Evolutionary conservation across 1,140 invertebrate species (phyloP).

Genomic region (Papilio polyxenes): DNA sequence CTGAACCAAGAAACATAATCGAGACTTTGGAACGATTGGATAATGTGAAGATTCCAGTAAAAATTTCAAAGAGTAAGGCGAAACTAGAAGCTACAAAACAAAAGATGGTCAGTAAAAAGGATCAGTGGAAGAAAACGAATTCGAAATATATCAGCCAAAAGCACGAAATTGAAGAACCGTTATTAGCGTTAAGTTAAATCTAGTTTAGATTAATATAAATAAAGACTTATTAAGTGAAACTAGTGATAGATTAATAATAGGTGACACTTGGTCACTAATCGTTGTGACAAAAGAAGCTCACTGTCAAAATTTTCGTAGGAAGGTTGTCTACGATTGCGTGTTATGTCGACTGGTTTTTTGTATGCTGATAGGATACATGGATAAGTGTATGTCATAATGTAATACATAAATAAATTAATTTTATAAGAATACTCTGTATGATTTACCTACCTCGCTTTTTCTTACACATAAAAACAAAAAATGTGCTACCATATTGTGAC

Average conservation of each 20-base stretch:
- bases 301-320: conserved; percentile 65
- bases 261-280: conserved; percentile 55
- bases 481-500: no score
- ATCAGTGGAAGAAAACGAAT: conserved; percentile 73
- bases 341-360: conserved; percentile 42
- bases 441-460: background rate
- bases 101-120: conserved; percentile 70
- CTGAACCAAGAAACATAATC: conserved; percentile 89
- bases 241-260: conserved; percentile 62
- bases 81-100: conserved; percentile 80
- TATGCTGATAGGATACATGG: conserved; percentile 39
- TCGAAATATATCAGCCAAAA: conserved; percentile 68
- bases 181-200: conserved; percentile 77
- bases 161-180: conserved; percentile 74
- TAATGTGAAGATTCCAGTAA: conserved; percentile 79
- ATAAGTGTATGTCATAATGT: conserved; percentile 41
- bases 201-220: conserved; percentile 57
- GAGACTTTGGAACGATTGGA: conserved; percentile 88
- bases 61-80: conserved; percentile 84
- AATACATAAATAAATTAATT: conserved; percentile 71
- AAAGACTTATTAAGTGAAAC: conserved; percentile 75
- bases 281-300: conserved; percentile 61
- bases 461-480: no score
- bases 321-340: conserved; percentile 57
- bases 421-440: conserved; percentile 41